A percentile compares a stretch with the other conserved stretches of the same genome.
Evolutionary conservation across 2,113 vertebrate species (phyloP).

Genomic region (Scopus umbretta): DNA sequence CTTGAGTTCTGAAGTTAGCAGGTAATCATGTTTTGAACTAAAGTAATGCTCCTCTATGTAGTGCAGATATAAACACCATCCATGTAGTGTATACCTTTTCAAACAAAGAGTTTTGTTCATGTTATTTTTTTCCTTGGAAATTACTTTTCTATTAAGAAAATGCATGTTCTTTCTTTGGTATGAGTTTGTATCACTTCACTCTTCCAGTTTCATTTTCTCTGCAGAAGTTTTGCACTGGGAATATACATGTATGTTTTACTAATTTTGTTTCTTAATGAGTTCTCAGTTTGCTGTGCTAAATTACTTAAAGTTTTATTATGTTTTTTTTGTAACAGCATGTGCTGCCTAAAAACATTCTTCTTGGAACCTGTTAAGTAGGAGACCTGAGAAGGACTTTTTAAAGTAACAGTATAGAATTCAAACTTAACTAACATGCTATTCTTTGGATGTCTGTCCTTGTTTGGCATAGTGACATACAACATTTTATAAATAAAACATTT

Average conservation of each 20-base stretch:
- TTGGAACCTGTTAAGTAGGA: background rate
- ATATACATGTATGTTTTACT: background rate
- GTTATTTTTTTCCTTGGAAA: background rate
- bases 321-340: background rate
- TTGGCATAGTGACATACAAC: background rate
- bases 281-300: background rate
- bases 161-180: background rate
- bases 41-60: background rate
- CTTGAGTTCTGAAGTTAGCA: conserved; percentile 81
- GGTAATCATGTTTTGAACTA: conserved; percentile 68
- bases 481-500: background rate
- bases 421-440: background rate
- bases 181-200: background rate
- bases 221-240: background rate
- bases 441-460: background rate
- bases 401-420: background rate
- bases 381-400: background rate
- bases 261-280: background rate
- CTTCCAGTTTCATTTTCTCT: background rate
- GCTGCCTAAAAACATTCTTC: background rate
- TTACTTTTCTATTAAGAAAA: background rate
- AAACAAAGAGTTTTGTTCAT: background rate
- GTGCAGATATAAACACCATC: background rate
- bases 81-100: background rate
- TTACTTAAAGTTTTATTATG: background rate